Evolutionary conservation across 2,113 vertebrate species (phyloP).

Genomic region (Brachirus orientalis): DNA sequence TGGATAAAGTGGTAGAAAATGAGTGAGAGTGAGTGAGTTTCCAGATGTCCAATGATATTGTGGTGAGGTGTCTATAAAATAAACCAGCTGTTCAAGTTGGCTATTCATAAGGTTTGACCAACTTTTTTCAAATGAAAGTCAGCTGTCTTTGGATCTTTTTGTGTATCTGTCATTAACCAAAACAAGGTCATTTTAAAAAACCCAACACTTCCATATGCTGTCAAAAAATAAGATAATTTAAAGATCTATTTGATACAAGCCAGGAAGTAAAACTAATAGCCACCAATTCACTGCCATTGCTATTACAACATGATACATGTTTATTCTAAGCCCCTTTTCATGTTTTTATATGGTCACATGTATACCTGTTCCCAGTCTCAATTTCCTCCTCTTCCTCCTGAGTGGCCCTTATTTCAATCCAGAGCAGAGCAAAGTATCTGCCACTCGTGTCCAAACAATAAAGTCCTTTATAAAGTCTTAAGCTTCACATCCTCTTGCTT

Average conservation of each 20-base stretch:
- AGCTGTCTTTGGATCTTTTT: slow-evolving; percentile 4
- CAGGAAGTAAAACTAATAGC: slow-evolving; percentile 14
- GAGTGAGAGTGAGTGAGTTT: too few species aligned
- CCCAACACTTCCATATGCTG: slow-evolving; percentile 3
- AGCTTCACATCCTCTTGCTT: slow-evolving; percentile 54
- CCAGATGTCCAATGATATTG: slow-evolving; percentile 49
- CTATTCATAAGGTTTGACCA: slow-evolving; percentile 7
- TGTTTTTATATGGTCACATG: slow-evolving; percentile 53
- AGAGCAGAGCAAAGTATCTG: slow-evolving; percentile 36
- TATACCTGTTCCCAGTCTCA: slow-evolving; percentile 40
- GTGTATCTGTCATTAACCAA: slow-evolving; percentile 7
- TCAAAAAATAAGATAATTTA: too few species aligned
- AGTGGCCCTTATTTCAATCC: slow-evolving; percentile 40
- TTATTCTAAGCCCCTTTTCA: slow-evolving; percentile 45
- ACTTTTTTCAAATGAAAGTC: slow-evolving; percentile 26
- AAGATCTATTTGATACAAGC: slow-evolving; percentile 23
- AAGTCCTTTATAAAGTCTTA: slow-evolving; percentile 63
- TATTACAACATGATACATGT: slow-evolving; percentile 30
- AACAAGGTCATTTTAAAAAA: slow-evolving; percentile 10
- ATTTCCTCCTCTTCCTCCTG: slow-evolving; percentile 64
- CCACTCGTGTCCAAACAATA: slow-evolving; percentile 69
- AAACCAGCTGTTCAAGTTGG: slow-evolving; percentile 30
- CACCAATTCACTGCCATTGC: background rate
- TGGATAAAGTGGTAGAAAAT: too few species aligned
- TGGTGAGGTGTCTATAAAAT: slow-evolving; percentile 33